Conservation (phyloP, 2,888 invertebrate species). For the Hypomecis atomaria region DNA sequence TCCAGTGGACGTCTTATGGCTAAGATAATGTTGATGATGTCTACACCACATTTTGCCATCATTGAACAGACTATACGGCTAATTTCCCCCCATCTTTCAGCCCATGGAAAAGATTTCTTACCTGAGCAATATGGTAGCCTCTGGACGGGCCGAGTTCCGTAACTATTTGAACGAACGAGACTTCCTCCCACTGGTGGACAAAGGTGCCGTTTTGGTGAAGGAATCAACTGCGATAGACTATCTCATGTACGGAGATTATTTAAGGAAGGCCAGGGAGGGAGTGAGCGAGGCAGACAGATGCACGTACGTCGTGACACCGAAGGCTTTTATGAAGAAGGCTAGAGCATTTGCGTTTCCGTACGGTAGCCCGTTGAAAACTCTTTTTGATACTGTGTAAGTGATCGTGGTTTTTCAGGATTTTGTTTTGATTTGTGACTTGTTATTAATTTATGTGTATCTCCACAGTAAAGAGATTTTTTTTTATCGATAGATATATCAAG, state of each 20-base stretch:
- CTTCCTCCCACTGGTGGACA: conserved; percentile 63
- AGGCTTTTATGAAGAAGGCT: conserved; percentile 86
- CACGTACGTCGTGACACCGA: conserved; percentile 90
- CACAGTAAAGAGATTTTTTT: no score
- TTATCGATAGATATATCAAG: no score
- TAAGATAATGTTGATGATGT: no score
- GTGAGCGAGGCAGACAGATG: conserved; percentile 87
- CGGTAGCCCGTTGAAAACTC: conserved; percentile 82
- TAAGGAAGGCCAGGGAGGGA: conserved; percentile 83
- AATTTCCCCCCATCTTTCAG: conserved; percentile 48
- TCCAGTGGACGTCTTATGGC: no score
- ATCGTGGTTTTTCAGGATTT: background rate
- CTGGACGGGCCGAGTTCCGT: conserved; percentile 70
- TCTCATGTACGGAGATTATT: conserved; percentile 89
- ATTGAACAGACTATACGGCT: background rate
- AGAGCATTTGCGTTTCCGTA: conserved; percentile 90
- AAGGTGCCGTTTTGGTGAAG: conserved; percentile 82
- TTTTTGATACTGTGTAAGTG: conserved; percentile 90
- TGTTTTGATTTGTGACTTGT: no score
- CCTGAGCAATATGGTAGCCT: conserved; percentile 71
- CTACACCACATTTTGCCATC: background rate
- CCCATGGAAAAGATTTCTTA: conserved; percentile 70
- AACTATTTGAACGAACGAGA: conserved; percentile 55
- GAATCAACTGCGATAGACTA: conserved; percentile 88
- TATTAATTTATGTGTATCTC: no score